These are phyloP conservation scores for Sebastes glaucus DNA, from an alignment of 2,797 vertebrate genomes.

Conservation along the genomic window DNA sequence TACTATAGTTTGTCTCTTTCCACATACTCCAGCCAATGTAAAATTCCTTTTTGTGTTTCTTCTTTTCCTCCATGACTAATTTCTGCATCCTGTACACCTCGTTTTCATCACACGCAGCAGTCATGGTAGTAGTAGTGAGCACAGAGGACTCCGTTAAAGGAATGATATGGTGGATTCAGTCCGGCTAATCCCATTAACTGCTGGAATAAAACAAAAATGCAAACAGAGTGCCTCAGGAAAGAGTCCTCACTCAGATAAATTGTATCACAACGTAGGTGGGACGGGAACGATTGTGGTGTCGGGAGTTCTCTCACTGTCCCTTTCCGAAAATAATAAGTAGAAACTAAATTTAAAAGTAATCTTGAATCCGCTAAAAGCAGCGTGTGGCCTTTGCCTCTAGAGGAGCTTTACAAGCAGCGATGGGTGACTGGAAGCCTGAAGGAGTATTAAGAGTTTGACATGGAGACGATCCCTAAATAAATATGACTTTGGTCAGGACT, in stretches of 20 bases:
- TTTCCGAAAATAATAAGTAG: not conserved
- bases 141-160: constrained; percentile 6
- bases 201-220: not conserved
- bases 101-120: not conserved
- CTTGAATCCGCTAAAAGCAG: not conserved
- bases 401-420: not conserved
- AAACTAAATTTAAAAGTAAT: not conserved
- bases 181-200: constrained; percentile 30
- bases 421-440: not conserved
- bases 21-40: not conserved
- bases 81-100: not conserved
- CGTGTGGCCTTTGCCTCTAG: not conserved
- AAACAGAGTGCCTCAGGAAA: not conserved
- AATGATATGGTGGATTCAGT: constrained; percentile 25
- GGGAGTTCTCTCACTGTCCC: not conserved
- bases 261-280: not conserved
- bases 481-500: not conserved
- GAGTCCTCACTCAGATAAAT: constrained; percentile 3
- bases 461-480: constrained; percentile 4
- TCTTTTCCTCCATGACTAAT: not conserved
- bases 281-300: not conserved
- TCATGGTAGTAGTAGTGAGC: not conserved
- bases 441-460: constrained; percentile 4
- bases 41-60: not conserved
- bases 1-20: not conserved